phyloP scores from a whole-genome alignment of 2,797 vertebrate species.

The Gymnoscopelus braueri region DNA sequence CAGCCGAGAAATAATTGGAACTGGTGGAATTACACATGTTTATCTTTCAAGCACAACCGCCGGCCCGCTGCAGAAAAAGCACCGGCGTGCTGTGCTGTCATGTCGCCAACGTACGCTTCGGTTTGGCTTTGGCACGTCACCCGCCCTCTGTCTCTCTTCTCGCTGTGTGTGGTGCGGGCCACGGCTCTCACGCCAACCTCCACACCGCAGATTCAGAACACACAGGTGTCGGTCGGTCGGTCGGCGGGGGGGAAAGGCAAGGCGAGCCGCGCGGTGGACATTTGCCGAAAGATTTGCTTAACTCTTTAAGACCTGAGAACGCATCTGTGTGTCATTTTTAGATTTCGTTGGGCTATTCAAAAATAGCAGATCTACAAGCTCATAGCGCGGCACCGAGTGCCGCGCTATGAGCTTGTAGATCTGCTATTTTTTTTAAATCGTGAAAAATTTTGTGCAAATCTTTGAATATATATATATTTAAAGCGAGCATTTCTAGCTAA shows the following conservation, averaged over 20 bases:
- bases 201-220: slow-evolving; percentile 40
- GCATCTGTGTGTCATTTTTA: no score
- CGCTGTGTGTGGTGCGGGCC: slow-evolving; percentile 68
- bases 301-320: no score
- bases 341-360: no score
- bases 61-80: slow-evolving; percentile 56
- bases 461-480: no score
- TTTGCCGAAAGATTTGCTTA: slow-evolving; percentile 69
- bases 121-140: slow-evolving; percentile 65
- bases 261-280: slow-evolving; percentile 51
- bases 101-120: slow-evolving; percentile 46
- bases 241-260: slow-evolving; percentile 22
- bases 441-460: no score
- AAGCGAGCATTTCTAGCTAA: no score
- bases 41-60: slow-evolving; percentile 58
- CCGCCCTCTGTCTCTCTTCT: slow-evolving; percentile 51
- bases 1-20: slow-evolving; percentile 26
- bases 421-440: no score
- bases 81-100: slow-evolving; percentile 41
- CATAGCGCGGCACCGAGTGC: no score
- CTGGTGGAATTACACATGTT: slow-evolving; percentile 54
- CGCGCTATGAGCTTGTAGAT: no score
- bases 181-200: slow-evolving; percentile 42
- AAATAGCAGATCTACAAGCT: no score
- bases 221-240: slow-evolving; percentile 60